These are phyloP conservation scores for Gryllus longicercus DNA, from an alignment of 2,888 invertebrate genomes.

Conservation along the genomic window DNA sequence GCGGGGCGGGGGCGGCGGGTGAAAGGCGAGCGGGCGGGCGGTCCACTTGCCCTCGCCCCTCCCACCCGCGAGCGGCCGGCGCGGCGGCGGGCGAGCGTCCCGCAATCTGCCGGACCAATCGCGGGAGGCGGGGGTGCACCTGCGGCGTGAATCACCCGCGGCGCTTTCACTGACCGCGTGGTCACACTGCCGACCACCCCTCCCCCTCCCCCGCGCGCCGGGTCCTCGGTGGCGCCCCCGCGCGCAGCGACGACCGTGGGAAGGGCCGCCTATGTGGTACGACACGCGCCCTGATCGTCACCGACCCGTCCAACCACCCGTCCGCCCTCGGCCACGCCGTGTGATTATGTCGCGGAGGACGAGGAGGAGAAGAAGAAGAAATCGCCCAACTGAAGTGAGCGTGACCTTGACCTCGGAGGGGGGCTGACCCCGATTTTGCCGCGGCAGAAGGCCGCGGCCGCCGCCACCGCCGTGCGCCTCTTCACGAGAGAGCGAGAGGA, in stretches of 20 bases:
- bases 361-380: neutral
- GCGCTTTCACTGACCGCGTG: slow-evolving; percentile 9
- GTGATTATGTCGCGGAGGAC: neutral
- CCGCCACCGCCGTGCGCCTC: too few species aligned
- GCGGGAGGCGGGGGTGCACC: slow-evolving; percentile 10
- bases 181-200: neutral
- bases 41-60: neutral
- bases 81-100: neutral
- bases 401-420: neutral
- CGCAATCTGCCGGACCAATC: neutral
- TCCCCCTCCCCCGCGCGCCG: neutral
- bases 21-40: neutral
- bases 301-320: neutral
- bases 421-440: neutral
- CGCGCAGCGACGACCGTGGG: neutral
- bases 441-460: neutral
- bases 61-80: neutral
- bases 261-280: neutral
- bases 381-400: neutral
- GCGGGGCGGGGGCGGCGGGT: neutral
- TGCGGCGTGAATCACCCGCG: neutral
- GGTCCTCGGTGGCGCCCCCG: neutral
- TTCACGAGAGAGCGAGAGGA: too few species aligned
- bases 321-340: neutral
- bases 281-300: neutral